Evolutionary conservation across 2,888 invertebrate genomes (phyloP).

Genomic region (Stenchaetothrips biformis): DNA sequence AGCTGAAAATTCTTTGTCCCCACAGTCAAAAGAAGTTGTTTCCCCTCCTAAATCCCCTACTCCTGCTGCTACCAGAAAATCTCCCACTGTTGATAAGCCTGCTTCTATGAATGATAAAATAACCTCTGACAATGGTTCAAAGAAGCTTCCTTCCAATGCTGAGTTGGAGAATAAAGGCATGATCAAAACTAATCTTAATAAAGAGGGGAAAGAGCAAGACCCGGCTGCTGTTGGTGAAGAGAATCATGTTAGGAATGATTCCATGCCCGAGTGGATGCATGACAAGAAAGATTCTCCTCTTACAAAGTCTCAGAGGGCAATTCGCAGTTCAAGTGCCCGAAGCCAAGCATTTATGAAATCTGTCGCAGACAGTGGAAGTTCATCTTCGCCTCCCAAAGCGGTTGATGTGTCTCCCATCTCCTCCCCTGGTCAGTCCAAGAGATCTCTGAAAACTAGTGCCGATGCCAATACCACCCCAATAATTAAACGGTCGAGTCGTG

Average conservation of each 20-base stretch:
- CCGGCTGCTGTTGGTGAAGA: background rate
- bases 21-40: background rate
- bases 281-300: background rate
- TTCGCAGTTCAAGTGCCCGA: background rate
- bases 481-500: background rate
- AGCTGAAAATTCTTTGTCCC: background rate
- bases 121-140: too few species aligned
- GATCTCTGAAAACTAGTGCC: background rate
- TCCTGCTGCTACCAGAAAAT: too few species aligned
- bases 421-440: background rate
- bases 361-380: background rate
- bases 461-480: background rate
- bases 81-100: too few species aligned
- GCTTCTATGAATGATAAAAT: background rate
- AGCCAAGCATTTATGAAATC: background rate
- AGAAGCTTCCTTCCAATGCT: too few species aligned
- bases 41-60: too few species aligned
- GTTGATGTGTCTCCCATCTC: background rate
- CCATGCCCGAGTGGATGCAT: background rate
- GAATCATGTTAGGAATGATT: background rate
- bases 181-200: too few species aligned
- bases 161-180: too few species aligned
- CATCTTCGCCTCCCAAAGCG: background rate
- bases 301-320: background rate
- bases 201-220: background rate